phyloP scores from a whole-genome alignment of 2,113 vertebrate genomes.

The Mohoua ochrocephala region DNA sequence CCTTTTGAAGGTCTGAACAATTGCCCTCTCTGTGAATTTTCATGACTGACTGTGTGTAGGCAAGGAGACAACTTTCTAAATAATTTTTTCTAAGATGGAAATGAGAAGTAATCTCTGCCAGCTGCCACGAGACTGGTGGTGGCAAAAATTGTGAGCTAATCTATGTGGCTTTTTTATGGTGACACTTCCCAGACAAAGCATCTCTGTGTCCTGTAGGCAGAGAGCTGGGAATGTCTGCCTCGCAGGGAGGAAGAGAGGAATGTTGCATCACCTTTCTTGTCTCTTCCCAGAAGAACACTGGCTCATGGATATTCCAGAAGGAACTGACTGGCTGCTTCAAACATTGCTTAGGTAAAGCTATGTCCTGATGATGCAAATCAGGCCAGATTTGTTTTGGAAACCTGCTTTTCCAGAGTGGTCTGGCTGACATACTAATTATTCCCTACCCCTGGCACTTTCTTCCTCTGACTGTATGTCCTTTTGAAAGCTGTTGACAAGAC shows the following conservation, averaged over 20 bases:
- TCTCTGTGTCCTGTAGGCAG: background rate
- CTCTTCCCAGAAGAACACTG: background rate
- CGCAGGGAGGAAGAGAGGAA: background rate
- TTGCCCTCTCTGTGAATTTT: background rate
- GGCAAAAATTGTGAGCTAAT: background rate
- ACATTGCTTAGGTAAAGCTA: background rate
- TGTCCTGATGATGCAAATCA: background rate
- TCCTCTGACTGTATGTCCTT: background rate
- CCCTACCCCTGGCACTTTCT: background rate
- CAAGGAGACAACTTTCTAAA: background rate
- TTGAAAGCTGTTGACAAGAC: constrained; percentile 13
- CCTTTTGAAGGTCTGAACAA: background rate
- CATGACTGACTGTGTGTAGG: background rate
- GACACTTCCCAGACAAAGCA: background rate
- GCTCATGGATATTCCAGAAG: background rate
- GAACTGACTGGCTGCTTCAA: background rate
- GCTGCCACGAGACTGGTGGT: background rate
- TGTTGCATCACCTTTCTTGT: background rate
- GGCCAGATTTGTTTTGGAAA: constrained; percentile 38
- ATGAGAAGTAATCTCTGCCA: background rate
- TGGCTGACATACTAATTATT: background rate
- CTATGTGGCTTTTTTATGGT: background rate
- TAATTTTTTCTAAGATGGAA: background rate
- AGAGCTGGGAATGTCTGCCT: background rate
- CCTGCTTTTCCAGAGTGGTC: constrained; percentile 7